A percentile compares a stretch with the other conserved stretches of the same genome.
These are phyloP conservation scores for Pemphigus obesinymphae DNA, from an alignment of 1,140 invertebrate species.

Conservation along the genomic window DNA sequence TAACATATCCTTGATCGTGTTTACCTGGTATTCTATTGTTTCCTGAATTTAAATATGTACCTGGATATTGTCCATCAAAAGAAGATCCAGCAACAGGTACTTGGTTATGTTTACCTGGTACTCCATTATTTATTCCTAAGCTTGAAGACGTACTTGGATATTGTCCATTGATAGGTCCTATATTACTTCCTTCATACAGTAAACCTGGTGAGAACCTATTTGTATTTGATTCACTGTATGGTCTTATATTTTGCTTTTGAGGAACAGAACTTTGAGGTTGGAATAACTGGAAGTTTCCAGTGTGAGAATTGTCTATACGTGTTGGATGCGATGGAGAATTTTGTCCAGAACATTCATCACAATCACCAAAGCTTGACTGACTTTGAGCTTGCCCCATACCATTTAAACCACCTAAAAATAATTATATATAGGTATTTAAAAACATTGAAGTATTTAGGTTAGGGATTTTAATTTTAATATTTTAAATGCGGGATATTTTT, in stretches of 20 bases:
- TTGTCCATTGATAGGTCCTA: neutral
- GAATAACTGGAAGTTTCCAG: neutral
- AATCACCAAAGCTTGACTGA: conserved; percentile 53
- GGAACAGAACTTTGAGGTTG: neutral
- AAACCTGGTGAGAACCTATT: neutral
- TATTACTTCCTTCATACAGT: neutral
- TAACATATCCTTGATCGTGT: neutral
- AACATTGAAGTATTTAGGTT: no score
- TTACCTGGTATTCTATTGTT: neutral
- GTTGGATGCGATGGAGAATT: neutral
- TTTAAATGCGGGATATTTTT: no score
- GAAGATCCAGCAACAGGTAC: neutral
- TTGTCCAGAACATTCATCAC: conserved; percentile 50
- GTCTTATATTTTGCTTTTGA: neutral
- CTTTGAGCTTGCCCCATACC: conserved; percentile 95
- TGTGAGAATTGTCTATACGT: neutral
- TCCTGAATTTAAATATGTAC: neutral
- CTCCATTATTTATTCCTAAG: neutral
- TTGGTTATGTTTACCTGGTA: neutral
- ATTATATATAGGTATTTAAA: neutral
- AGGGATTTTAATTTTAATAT: no score
- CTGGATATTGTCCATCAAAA: neutral
- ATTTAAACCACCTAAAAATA: conserved; percentile 81
- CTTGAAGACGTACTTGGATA: neutral
- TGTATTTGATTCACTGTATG: neutral